A percentile compares a stretch with the other conserved stretches of the same genome.
Evolutionary conservation across 2,797 vertebrate genomes (phyloP).

Genomic region (Xerus rutilus): DNA sequence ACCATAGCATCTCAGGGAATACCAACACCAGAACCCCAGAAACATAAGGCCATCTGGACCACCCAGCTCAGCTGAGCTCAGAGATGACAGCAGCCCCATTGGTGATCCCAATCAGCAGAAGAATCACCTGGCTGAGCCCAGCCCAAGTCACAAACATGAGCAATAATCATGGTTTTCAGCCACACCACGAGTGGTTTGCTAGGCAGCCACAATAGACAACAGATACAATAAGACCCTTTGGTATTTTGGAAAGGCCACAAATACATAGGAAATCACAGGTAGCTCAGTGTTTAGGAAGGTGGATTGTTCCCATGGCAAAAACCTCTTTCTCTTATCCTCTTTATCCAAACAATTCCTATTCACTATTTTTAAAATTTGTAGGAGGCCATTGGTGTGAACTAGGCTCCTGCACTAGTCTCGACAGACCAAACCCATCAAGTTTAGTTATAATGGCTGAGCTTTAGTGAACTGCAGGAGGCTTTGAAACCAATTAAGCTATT

Average conservation of each 20-base stretch:
- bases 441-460: neutral
- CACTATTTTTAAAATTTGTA: neutral
- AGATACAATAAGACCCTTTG: neutral
- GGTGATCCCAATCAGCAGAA: neutral
- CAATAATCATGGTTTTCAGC: neutral
- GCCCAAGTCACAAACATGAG: neutral
- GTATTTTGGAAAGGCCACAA: neutral
- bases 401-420: neutral
- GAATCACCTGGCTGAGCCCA: neutral
- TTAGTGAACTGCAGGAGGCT: neutral
- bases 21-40: neutral
- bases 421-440: neutral
- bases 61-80: neutral
- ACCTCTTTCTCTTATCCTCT: neutral
- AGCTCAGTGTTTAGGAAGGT: neutral
- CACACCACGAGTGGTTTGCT: neutral
- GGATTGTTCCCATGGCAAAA: neutral
- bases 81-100: fast-evolving
- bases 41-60: neutral
- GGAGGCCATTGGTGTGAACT: neutral
- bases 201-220: neutral
- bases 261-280: neutral
- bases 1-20: neutral
- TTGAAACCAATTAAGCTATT: constrained; percentile 1
- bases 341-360: neutral